phyloP scores from a whole-genome alignment of 2,113 vertebrate genomes.

The Macrotus californicus region DNA sequence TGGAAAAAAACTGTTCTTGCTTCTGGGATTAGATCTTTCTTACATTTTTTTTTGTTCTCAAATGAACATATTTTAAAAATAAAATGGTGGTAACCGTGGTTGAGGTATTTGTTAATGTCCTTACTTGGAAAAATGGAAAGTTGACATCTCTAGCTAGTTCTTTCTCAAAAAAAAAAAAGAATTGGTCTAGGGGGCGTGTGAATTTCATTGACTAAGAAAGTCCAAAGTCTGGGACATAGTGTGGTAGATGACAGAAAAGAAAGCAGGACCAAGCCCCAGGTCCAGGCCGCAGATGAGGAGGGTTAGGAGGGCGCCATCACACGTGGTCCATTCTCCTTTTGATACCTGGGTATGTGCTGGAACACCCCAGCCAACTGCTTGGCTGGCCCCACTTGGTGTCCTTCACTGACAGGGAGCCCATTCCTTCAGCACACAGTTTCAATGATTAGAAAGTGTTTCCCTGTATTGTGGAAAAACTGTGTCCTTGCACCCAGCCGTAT shows the following conservation, averaged over 20 bases:
- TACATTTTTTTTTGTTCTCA: conserved; percentile 24
- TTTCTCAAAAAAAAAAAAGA: conserved; percentile 25
- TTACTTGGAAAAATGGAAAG: conserved; percentile 46
- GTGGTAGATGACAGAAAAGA: not conserved
- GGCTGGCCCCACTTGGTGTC: fast-evolving
- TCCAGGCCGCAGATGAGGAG: not conserved
- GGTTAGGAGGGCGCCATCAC: not conserved
- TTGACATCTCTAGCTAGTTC: not conserved
- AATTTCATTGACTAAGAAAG: not conserved
- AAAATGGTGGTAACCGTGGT: not conserved
- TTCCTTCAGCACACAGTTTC: not conserved
- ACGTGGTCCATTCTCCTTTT: fast-evolving
- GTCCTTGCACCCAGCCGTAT: not conserved
- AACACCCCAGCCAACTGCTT: too few relatives aligned
- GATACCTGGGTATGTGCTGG: not conserved
- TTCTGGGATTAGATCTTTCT: not conserved
- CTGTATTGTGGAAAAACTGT: not conserved
- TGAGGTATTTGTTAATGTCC: conserved; percentile 5
- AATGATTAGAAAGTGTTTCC: not conserved
- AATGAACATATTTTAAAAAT: not conserved
- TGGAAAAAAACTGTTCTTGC: not conserved
- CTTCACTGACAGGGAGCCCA: not conserved
- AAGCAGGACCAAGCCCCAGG: not conserved
- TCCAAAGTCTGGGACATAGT: not conserved
- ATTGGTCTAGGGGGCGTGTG: not conserved